Evolutionary conservation across 2,113 vertebrate genomes (phyloP), one percentile per base, ranked within the genome.

Genomic region (Talpa occidentalis): DNA sequence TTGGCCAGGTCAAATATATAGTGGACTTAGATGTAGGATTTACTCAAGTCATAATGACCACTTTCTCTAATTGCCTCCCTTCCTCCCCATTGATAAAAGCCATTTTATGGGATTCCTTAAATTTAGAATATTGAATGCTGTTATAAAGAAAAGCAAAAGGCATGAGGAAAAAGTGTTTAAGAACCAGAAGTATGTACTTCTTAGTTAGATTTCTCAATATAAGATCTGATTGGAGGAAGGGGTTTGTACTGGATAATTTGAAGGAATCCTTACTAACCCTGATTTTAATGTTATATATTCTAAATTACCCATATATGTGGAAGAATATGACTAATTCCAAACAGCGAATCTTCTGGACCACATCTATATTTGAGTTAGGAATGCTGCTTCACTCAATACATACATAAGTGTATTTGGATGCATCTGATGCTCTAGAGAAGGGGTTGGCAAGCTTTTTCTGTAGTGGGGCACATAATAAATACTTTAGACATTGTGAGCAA

Each of bases 71-170:
- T 81, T 67, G 60, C 52, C 40, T 73, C 77, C 21, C 22, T 83
- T 77, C 54, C 82, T 64, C 10, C 24, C 37, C 15, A 62, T 16
- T 54, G 30, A 90, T 83, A 87, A 30, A 78, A 82, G 15, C n/a
- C 66, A 69, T 67, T 86, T 74, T 49, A 49, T 49, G 35, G 3
- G 30, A 54, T 52, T 79, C 30, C 17, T 93, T 42, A 40, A 73
- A n/a, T 47, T 49, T 66, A 90, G 59, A 69, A 3, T 26, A 92
- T 5, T 91, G 16, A 56, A 26, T 82, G 17, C 26, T 70, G 85
- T 59, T 69, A 5, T 56, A 84, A 84, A 92, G 60, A 73, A 94
- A 92, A 92, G 32, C 49, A 90, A 93, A 82, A 62, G 22, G 22
- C 49, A 73, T 2, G 60, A 47, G 28, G 28, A 83, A 94, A 79